These are phyloP conservation scores for Graphium colonna DNA, from an alignment of 2,888 invertebrate species.

Conservation along the genomic window DNA sequence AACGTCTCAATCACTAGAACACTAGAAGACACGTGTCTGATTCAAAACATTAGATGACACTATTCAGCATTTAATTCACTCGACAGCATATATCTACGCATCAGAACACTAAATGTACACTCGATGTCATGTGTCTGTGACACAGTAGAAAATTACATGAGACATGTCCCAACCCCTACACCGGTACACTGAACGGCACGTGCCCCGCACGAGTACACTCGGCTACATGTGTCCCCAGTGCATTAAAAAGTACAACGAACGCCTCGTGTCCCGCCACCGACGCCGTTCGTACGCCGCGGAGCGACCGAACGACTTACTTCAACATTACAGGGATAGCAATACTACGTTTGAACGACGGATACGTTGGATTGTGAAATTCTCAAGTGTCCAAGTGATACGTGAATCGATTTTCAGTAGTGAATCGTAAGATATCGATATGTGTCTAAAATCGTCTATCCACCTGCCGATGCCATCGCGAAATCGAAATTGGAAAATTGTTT, in stretches of 20 bases:
- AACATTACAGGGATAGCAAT: slow-evolving; percentile 21
- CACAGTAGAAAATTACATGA: too few species aligned
- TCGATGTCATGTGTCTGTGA: too few species aligned
- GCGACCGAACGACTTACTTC: slow-evolving; percentile 16
- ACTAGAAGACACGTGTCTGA: too few species aligned
- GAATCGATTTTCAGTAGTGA: slow-evolving; percentile 6
- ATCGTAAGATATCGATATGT: slow-evolving; percentile 10
- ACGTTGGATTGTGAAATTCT: slow-evolving; percentile 17
- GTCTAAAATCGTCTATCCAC: too few species aligned
- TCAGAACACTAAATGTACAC: too few species aligned
- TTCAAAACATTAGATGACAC: too few species aligned
- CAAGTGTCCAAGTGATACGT: slow-evolving; percentile 16
- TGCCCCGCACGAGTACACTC: not conserved
- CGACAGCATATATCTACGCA: too few species aligned
- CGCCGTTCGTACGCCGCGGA: slow-evolving; percentile 18
- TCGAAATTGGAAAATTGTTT: not conserved
- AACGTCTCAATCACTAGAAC: too few species aligned
- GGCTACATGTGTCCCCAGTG: too few species aligned
- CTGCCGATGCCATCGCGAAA: slow-evolving; percentile 5
- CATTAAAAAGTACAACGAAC: not conserved
- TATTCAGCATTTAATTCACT: too few species aligned
- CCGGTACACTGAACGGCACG: too few species aligned
- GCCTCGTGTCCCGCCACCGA: slow-evolving; percentile 9
- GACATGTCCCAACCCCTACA: too few species aligned
- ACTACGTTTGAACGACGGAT: slow-evolving; percentile 16